A percentile compares a stretch with the other conserved stretches of the same genome.
Evolutionary conservation across 2,113 vertebrate species (phyloP).

Genomic region (Martes martes): DNA sequence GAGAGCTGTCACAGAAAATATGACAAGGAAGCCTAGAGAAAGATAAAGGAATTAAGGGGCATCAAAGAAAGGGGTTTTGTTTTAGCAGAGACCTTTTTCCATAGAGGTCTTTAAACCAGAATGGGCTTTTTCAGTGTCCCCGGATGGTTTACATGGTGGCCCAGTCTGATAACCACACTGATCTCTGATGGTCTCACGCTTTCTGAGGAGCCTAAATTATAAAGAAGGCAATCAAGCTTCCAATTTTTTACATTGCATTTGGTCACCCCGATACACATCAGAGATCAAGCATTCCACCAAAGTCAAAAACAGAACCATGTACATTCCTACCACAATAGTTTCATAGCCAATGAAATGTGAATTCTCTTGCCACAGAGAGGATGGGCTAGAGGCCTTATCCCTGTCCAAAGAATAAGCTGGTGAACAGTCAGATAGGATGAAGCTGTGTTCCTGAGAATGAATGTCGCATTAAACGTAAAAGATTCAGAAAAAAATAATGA

Average conservation of each 20-base stretch:
- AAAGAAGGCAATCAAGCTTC: background rate
- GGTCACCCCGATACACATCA: background rate
- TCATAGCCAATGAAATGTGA: constrained; percentile 14
- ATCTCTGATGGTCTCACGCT: background rate
- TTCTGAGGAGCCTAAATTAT: background rate
- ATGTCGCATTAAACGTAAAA: constrained; percentile 35
- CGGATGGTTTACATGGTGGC: background rate
- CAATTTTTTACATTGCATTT: background rate
- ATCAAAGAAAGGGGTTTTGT: constrained; percentile 57
- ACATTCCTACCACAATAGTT: background rate
- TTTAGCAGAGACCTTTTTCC: constrained; percentile 46
- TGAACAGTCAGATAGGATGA: background rate
- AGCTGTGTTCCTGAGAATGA: background rate
- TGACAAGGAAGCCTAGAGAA: constrained; percentile 46
- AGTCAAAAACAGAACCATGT: background rate
- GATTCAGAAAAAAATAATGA: constrained; percentile 17
- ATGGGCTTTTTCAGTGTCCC: background rate
- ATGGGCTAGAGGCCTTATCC: background rate
- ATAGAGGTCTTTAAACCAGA: background rate
- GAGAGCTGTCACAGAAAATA: constrained; percentile 65
- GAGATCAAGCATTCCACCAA: background rate
- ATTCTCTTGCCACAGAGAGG: background rate
- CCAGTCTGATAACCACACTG: background rate
- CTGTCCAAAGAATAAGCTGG: background rate
- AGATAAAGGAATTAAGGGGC: constrained; percentile 49